Conservation (phyloP, 2,888 invertebrate genomes). For the Leptinotarsa peninsularis region DNA sequence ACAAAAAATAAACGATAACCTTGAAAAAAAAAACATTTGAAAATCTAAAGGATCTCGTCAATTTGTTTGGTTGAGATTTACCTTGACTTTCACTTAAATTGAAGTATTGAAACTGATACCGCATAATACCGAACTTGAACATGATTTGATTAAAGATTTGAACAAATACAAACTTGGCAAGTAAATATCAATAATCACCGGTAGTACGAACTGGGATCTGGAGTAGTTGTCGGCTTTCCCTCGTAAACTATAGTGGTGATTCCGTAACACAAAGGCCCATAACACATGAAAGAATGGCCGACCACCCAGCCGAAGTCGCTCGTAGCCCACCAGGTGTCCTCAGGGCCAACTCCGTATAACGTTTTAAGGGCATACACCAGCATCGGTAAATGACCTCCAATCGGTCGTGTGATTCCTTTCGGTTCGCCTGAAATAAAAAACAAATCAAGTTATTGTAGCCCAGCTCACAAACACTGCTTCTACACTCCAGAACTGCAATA, state of each 20-base stretch:
- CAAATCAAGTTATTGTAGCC: not conserved
- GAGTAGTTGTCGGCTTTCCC: slow-evolving; percentile 95
- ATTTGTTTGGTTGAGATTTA: no score
- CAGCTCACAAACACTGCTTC: no score
- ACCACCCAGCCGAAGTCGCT: slow-evolving; percentile 94
- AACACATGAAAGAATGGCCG: slow-evolving; percentile 94
- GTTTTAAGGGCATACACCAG: slow-evolving; percentile 87
- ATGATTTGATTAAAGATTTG: no score
- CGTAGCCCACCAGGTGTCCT: slow-evolving; percentile 92
- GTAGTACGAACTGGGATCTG: slow-evolving; percentile 92
- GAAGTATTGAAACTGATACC: no score
- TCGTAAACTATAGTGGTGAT: slow-evolving; percentile 87
- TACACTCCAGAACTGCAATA: no score
- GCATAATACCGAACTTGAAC: no score
- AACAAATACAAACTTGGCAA: not conserved
- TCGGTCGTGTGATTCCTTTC: slow-evolving; percentile 88
- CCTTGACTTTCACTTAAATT: no score
- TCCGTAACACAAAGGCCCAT: slow-evolving; percentile 87
- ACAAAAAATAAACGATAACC: no score
- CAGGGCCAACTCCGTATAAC: slow-evolving; percentile 82
- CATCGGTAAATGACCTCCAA: slow-evolving; percentile 89
- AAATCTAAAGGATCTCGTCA: no score
- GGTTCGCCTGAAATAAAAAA: slow-evolving; percentile 68
- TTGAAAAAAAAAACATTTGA: no score
- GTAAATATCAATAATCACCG: slow-evolving; percentile 69